Evolutionary conservation across 2,797 vertebrate species (phyloP).

Genomic region (Poeciliopsis paucimaculata): DNA sequence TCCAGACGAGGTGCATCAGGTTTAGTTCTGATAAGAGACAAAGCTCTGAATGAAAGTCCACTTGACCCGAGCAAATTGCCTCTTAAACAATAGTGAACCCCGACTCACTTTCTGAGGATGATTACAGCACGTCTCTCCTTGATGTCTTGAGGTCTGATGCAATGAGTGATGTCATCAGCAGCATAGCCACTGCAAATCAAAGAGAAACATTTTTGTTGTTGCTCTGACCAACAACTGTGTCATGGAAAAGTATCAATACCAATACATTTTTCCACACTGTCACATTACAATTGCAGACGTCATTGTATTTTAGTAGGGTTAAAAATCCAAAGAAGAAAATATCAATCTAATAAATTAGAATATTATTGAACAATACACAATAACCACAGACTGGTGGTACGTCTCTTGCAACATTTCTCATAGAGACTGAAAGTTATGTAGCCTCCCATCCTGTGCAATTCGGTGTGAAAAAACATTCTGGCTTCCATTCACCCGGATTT

Average conservation of each 20-base stretch:
- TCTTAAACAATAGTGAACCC: not conserved
- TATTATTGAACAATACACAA: not conserved
- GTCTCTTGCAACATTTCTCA: too few species aligned
- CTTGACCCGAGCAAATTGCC: not conserved
- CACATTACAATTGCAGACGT: not conserved
- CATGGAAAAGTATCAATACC: not conserved
- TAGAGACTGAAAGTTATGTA: too few species aligned
- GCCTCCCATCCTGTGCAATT: too few species aligned
- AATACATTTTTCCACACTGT: not conserved
- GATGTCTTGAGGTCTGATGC: constrained; percentile 98
- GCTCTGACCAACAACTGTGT: not conserved
- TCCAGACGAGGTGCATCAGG: constrained; percentile 94
- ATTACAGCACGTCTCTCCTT: constrained; percentile 96
- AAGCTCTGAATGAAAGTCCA: not conserved
- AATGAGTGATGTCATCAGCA: constrained; percentile 98
- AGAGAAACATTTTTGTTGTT: constrained; percentile 3
- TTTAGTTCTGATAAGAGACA: constrained; percentile 85
- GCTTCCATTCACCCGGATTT: too few species aligned
- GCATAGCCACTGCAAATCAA: constrained; percentile 89
- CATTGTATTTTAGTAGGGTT: not conserved
- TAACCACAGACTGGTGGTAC: too few species aligned
- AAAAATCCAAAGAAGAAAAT: too few species aligned
- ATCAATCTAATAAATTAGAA: too few species aligned
- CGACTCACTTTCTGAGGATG: constrained; percentile 96
- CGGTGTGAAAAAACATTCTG: too few species aligned